Conservation (phyloP, 2,797 vertebrate species). For the Rhodeus uyekii region DNA sequence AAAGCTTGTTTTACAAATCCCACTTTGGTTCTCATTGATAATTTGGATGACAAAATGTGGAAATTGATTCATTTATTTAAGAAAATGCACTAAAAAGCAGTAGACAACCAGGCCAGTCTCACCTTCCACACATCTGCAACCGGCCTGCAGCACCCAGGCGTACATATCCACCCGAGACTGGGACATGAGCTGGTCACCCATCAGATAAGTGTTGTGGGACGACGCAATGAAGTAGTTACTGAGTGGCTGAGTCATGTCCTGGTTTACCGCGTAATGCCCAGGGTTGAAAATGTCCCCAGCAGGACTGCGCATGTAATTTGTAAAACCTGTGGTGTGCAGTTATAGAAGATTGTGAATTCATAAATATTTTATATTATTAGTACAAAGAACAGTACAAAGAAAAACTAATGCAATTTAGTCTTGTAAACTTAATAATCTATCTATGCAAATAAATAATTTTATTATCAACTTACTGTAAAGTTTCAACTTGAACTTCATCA, state of each 20-base stretch:
- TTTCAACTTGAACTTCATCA: neutral
- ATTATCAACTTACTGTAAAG: neutral
- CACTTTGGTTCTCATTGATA: neutral
- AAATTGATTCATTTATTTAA: neutral
- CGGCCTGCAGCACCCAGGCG: constrained; percentile 93
- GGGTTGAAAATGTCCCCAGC: constrained; percentile 95
- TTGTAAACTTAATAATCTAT: neutral
- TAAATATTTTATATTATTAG: too few species aligned
- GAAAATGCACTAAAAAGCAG: neutral
- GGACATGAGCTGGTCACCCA: constrained; percentile 97
- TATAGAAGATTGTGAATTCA: neutral
- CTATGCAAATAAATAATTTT: neutral
- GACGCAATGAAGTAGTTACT: constrained; percentile 97
- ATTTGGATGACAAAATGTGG: neutral
- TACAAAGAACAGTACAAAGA: too few species aligned
- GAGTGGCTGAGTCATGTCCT: constrained; percentile 91
- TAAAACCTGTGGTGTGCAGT: constrained; percentile 82
- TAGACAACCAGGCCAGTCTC: constrained; percentile 40
- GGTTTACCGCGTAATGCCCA: constrained; percentile 85
- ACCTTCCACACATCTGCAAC: constrained; percentile 98
- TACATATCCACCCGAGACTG: constrained; percentile 99
- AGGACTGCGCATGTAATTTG: constrained; percentile 92
- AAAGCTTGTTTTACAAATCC: neutral
- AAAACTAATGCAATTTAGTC: neutral
- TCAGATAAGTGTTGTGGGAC: constrained; percentile 98